Conservation (phyloP, 2,113 vertebrate genomes). For the Silurus glanis region DNA sequence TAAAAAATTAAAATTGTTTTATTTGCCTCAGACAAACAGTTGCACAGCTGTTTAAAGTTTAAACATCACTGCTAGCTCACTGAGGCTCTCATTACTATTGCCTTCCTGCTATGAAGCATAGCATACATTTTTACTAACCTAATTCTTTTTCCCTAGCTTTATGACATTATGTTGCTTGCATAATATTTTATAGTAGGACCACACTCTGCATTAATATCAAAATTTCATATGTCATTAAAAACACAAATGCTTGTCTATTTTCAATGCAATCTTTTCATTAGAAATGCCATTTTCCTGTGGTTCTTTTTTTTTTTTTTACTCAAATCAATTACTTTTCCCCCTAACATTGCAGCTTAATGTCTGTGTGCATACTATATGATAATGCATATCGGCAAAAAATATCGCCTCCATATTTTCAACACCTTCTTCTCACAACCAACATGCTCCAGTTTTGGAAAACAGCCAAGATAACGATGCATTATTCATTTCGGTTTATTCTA, state of each 20-base stretch:
- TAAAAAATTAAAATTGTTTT: not conserved
- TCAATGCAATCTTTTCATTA: not conserved
- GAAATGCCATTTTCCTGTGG: not conserved
- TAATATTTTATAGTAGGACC: not conserved
- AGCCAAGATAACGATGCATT: not conserved
- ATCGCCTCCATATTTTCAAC: not conserved
- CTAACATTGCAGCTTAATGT: not conserved
- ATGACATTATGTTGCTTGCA: not conserved
- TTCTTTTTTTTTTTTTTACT: no score
- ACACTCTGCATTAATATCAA: not conserved
- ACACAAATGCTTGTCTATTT: not conserved
- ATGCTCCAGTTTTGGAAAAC: not conserved
- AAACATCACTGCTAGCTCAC: not conserved
- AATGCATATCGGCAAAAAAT: not conserved
- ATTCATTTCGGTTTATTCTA: not conserved
- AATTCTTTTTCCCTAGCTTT: not conserved
- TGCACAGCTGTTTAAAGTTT: not conserved
- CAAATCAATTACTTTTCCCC: not conserved
- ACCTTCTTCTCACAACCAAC: not conserved
- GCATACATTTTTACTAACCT: not conserved
- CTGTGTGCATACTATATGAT: not conserved
- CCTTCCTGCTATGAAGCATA: not conserved
- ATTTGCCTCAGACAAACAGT: not conserved
- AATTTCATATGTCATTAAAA: not conserved
- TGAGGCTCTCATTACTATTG: slow-evolving; percentile 1